phyloP scores from a whole-genome alignment of 2,797 vertebrate genomes.

The Hyperoplus lanceolatus region DNA sequence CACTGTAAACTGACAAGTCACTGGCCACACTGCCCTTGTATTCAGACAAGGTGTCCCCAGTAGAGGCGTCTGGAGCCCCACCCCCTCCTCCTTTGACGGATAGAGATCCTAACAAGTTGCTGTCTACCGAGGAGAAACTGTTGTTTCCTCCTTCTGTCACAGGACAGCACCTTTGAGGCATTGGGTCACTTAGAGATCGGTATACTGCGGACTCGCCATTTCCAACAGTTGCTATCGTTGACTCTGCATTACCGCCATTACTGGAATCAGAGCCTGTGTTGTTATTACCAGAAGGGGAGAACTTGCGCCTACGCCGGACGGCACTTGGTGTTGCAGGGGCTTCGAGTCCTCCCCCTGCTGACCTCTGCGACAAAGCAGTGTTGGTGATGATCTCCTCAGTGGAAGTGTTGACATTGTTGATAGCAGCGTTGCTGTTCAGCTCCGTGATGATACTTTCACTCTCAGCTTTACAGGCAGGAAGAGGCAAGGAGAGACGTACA shows the following conservation, averaged over 20 bases:
- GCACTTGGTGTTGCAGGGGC: conserved; percentile 90
- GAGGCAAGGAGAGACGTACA: conserved; percentile 28
- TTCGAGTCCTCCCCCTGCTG: conserved; percentile 79
- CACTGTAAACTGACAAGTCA: conserved; percentile 93
- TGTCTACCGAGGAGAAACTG: conserved; percentile 91
- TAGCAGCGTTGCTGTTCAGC: conserved; percentile 64
- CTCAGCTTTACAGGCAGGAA: conserved; percentile 68
- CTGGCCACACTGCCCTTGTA: conserved; percentile 92
- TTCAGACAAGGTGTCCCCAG: conserved; percentile 78
- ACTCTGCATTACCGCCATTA: conserved; percentile 87
- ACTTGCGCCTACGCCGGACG: conserved; percentile 92
- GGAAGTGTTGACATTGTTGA: conserved; percentile 45
- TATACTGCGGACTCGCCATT: conserved; percentile 85
- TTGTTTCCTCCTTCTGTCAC: conserved; percentile 85
- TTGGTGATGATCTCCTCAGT: conserved; percentile 54
- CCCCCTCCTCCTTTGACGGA: conserved; percentile 85
- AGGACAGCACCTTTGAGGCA: conserved; percentile 91
- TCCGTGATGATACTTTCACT: conserved; percentile 73
- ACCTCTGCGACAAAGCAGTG: conserved; percentile 73
- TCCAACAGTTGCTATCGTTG: conserved; percentile 68
- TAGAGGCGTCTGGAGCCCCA: conserved; percentile 81
- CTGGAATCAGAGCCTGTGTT: conserved; percentile 87
- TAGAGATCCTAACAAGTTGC: conserved; percentile 94
- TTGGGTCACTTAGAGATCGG: conserved; percentile 97
- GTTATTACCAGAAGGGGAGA: conserved; percentile 88